Base-by-base conservation (phyloP, 2,113 vertebrate species). In the Amblyopsis rosae region DNA sequence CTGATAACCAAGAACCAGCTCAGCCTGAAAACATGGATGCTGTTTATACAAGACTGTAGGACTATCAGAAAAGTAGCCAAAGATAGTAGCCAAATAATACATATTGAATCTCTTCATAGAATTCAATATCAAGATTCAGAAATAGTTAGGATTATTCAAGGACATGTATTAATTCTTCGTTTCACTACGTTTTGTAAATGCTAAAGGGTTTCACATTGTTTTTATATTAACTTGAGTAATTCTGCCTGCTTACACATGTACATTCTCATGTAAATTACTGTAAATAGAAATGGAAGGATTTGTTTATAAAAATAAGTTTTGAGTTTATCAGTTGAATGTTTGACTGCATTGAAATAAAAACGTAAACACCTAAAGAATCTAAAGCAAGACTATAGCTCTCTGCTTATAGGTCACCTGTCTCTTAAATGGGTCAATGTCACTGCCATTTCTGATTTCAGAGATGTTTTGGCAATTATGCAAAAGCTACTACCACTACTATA, bases 41-140 rank as follows among this genome's bases (percentile, higher is more conserved):
- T 48, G 11, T 71, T 59, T 77, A 68, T 3, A 87, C 86, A 8
- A 83, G 60, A 83, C 4, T 91, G n/a, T 87, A 72, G 79, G 69
- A 46, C 35, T 35, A 5, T 33, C 15, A 67, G 13, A 32, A 17
- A 58, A 17, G 4, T 26, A 26, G 26, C 26, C 26, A 26, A 12
- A 57, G 1, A 4, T 33, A 41, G 35, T 5, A 45, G 17, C 16
- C 1, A 41, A 57, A 65, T 45, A 1, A 15, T 17, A 48, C 16
- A 13, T 2, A 10, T 9, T n/a, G 26, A 47, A 53, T 11, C 11
- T 68, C 6, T 45, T 33, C 26, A 50, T 11, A 59, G 35, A 11
- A 46, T 67, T 64, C 0, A 68, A 1, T 12, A 55, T 10, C 48
- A 56, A 32, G 35, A 0, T 50, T 54, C 62, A 45, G 26, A 41